Conservation (phyloP, 1,140 invertebrate genomes). For the Aphelenchoides fujianensis region DNA sequence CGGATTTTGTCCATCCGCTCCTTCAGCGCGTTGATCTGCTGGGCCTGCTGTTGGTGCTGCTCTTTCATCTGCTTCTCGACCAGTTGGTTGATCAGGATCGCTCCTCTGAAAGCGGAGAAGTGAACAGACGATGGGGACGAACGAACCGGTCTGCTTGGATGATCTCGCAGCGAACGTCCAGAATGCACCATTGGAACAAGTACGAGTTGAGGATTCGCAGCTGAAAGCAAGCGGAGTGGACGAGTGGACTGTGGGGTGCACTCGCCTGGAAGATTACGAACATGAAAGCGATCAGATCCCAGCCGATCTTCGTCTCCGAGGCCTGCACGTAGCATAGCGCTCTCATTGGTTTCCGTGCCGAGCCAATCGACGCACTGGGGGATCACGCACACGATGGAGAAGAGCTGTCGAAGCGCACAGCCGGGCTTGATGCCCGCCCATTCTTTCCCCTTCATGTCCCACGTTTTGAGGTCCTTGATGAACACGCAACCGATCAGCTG, state of each 20-base stretch:
- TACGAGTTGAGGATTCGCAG: slow-evolving; percentile 55
- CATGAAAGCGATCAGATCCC: slow-evolving; percentile 49
- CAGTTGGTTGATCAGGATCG: slow-evolving; percentile 59
- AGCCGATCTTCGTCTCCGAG: slow-evolving; percentile 54
- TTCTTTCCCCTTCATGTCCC: neutral
- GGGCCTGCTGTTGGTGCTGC: slow-evolving; percentile 56
- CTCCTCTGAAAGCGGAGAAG: slow-evolving; percentile 48
- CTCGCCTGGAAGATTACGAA: slow-evolving; percentile 59
- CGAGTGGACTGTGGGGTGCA: too few species aligned
- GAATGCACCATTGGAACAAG: slow-evolving; percentile 61
- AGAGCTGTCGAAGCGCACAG: slow-evolving; percentile 54
- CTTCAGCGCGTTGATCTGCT: slow-evolving; percentile 57
- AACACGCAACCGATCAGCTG: slow-evolving; percentile 55
- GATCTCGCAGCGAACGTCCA: slow-evolving; percentile 60
- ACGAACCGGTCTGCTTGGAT: slow-evolving; percentile 53
- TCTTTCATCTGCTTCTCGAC: slow-evolving; percentile 62
- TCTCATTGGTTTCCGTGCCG: neutral
- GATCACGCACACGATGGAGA: slow-evolving; percentile 52
- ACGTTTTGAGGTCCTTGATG: neutral
- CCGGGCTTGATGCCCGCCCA: slow-evolving; percentile 26
- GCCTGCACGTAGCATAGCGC: neutral
- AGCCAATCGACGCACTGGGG: neutral
- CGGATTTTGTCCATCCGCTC: slow-evolving; percentile 51
- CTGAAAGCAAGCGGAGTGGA: too few species aligned
- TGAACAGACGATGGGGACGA: neutral